Evolutionary conservation across 2,888 invertebrate genomes (phyloP), one percentile per base, ranked within the genome.

Genomic region (Eupeodes luniger): DNA sequence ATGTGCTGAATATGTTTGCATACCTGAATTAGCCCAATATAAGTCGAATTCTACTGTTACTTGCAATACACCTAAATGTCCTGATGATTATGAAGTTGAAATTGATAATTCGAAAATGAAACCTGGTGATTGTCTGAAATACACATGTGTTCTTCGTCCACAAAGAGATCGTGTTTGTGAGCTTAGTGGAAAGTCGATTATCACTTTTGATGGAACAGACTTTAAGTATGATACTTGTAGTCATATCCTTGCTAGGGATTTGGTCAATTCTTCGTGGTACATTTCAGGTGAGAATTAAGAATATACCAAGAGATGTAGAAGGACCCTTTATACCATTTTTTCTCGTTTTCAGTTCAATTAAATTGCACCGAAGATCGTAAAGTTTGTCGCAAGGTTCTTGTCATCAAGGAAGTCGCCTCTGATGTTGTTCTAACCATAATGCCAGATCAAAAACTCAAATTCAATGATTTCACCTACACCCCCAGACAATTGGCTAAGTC

Each of bases 141-240:
- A 96, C 92, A 94, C 94, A 0, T 97, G 97, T 91, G 94, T 95
- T 62, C 95, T 96, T 3, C 95, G 95, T 0, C 95, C 95, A 0
- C 95, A 95, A 55, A 95, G 95, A 0, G 96, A 96, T 81, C 95
- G 95, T 49, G 95, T 95, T 90, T 94, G 94, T 47, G 92, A 93
- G 91, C 94, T 97, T n/a, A 96, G 96, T 1, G 97, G 97, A 0
- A 95, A 96, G 76, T 96, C 96, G 0, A 96, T 98, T 91, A 96
- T 95, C 89, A 97, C 97, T 0, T 98, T 98, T 91, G 98, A 98
- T 92, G 96, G 96, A 16, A 94, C 95, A 0, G 96, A 96, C 91
- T 97, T 96, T 92, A 96, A 97, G 90, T 97, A 96, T 90, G 97
- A 97, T 90, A 95, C 96, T 16, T 98, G 98, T 93, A 96, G 96